Base-by-base conservation (phyloP, 2,888 invertebrate genomes). In the Lymantria monacha region DNA sequence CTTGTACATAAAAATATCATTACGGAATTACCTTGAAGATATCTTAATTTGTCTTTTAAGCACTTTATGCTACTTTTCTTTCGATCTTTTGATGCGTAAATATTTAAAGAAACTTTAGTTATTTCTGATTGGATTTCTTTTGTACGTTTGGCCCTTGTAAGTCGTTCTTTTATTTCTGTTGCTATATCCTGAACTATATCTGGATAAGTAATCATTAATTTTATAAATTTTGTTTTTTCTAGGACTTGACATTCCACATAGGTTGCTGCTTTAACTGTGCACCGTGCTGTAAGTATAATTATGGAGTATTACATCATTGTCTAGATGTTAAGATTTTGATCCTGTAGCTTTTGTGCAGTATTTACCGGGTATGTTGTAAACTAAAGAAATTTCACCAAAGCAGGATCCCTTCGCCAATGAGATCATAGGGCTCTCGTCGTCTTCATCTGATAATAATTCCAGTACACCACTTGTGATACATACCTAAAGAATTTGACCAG, bases 161-260 rank as follows among this genome's bases (percentile, higher is more conserved):
- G 85, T 54, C 90, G 76, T 12, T 79, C 66, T 7, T 72, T 61
- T 30, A 91, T 80, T 73, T 88, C 83, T 8, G 65, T 53, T 44
- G 81, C 72, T 60, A 92, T 81, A 48, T 72, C 61, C 7, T 79
- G 74, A 46, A 85, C 72, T 42, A 91, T 68, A 53, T 89, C 84
- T 11, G 92, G 92, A 63, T 91, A 92, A 9, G 85, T 87, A 13
- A 87, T 78, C 85, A 92, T 91, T 36, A 92, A 77, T 62, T 79
- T 80, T 57, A 87, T 87, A 53, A 91, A 92, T 53, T 89, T 88
- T 0, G 85, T 85, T 62, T 90, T 90, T 54, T 88, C 81, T 44
- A 92, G 70, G n/a, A 89, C 88, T 79, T 92, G 91, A 54, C 92
- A 87, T 74, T 93, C 92, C 0, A 91, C 90, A 53, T 92, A 92